Percentiles rank a stretch among this genome's conserved stretches.
Conservation (phyloP, 2,797 vertebrate species). For the Macroramphosus scolopax region DNA sequence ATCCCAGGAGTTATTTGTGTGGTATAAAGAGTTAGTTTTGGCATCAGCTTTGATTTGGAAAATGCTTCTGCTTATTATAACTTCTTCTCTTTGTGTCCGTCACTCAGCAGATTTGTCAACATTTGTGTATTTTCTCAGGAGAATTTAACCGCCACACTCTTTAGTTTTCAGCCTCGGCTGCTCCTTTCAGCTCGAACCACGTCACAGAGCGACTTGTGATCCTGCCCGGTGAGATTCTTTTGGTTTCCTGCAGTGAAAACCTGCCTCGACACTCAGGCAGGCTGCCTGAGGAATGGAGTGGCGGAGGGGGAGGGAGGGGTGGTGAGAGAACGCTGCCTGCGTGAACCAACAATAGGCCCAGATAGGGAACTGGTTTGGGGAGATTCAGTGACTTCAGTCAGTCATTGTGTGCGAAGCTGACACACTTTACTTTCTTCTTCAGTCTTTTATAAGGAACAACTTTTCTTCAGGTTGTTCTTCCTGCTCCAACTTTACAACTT, state of each 20-base stretch:
- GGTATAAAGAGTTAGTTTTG: background rate
- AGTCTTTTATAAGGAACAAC: too few relatives aligned
- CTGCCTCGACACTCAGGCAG: slow-evolving; percentile 15
- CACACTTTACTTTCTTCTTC: slow-evolving; percentile 11
- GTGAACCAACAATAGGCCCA: slow-evolving; percentile 37
- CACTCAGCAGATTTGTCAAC: too few relatives aligned
- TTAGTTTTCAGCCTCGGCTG: slow-evolving; percentile 1
- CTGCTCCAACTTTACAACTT: too few relatives aligned
- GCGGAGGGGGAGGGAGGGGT: slow-evolving; percentile 28
- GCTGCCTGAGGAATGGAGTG: slow-evolving; percentile 37
- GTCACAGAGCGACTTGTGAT: slow-evolving; percentile 38
- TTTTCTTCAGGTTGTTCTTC: slow-evolving; percentile 19
- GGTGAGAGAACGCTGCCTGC: slow-evolving; percentile 16
- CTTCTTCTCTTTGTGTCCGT: too few relatives aligned
- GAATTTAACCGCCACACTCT: background rate
- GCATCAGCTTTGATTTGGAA: background rate
- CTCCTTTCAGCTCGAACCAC: slow-evolving; percentile 27
- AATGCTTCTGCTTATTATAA: too few relatives aligned
- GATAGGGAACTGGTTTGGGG: slow-evolving; percentile 65
- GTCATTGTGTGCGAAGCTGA: slow-evolving; percentile 15
- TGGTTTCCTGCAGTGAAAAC: slow-evolving; percentile 44
- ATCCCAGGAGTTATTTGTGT: background rate
- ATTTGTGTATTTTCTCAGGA: too few relatives aligned
- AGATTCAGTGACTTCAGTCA: slow-evolving; percentile 55
- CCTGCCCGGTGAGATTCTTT: slow-evolving; percentile 76